Evolutionary conservation across 2,888 invertebrate species (phyloP).

Genomic region (Danaus chrysippus): DNA sequence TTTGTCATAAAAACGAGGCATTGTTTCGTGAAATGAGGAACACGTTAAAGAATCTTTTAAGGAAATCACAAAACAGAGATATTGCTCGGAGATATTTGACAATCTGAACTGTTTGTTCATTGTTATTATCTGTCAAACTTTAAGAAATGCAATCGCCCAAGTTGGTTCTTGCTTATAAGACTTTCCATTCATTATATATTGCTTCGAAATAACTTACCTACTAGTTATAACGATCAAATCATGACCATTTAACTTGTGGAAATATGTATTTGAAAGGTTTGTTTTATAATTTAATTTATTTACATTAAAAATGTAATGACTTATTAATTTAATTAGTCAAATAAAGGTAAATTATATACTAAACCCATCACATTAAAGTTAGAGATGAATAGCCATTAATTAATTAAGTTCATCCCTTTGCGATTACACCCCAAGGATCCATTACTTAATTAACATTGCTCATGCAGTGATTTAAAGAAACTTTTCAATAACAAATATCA

Average conservation of each 20-base stretch:
- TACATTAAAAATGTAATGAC: no score
- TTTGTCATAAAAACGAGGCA: constrained; percentile 31
- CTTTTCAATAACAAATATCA: constrained; percentile 32
- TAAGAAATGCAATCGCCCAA: no score
- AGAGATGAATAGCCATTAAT: constrained; percentile 73
- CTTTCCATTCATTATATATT: no score
- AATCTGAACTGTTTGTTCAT: neutral
- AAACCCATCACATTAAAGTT: constrained; percentile 55
- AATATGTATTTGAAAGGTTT: no score
- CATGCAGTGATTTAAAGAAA: constrained; percentile 47
- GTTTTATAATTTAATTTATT: no score
- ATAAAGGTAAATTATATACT: constrained; percentile 30
- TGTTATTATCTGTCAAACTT: constrained; percentile 11
- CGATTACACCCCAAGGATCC: constrained; percentile 63
- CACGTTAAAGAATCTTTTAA: constrained; percentile 4
- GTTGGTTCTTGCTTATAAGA: no score
- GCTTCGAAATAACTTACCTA: no score
- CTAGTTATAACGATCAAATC: no score
- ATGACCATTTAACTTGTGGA: no score
- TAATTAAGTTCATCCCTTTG: constrained; percentile 72
- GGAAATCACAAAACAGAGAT: constrained; percentile 19
- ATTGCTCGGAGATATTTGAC: neutral
- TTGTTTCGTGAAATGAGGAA: constrained; percentile 18
- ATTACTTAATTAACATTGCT: constrained; percentile 73
- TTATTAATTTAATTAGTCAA: constrained; percentile 13